Conservation (phyloP, 2,113 vertebrate genomes). For the Tragelaphus strepsiceros region DNA sequence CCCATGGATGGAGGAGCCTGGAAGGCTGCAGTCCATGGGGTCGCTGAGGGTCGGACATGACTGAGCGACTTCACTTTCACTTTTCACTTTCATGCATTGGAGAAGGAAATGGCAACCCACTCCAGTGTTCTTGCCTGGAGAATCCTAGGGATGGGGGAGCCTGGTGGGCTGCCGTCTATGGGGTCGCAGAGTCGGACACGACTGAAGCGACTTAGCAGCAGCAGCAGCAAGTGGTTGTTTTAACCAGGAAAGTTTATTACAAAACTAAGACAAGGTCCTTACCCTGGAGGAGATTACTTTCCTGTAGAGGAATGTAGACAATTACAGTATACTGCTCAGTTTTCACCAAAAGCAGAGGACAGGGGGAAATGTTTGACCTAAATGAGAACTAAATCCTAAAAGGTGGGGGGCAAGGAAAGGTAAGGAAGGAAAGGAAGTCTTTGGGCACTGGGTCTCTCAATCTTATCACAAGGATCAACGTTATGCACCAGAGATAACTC, state of each 20-base stretch:
- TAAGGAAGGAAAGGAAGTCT: not conserved
- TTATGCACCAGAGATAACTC: not conserved
- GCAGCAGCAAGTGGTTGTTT: not conserved
- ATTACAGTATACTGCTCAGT: not conserved
- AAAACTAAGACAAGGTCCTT: not conserved
- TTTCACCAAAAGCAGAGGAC: not conserved
- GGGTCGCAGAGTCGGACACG: too few species aligned
- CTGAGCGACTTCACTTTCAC: too few species aligned
- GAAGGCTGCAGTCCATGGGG: too few species aligned
- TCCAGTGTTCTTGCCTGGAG: too few species aligned
- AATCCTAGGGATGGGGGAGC: too few species aligned
- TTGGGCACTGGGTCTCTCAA: not conserved
- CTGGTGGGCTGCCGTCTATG: too few species aligned
- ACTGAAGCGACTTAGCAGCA: too few species aligned
- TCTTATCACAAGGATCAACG: rapidly evolving
- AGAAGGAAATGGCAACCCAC: too few species aligned
- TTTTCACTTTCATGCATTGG: too few species aligned
- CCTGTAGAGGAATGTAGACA: not conserved
- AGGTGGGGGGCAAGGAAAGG: rapidly evolving
- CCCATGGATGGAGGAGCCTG: too few species aligned
- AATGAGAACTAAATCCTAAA: not conserved
- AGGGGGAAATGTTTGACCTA: not conserved
- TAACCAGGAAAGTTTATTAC: not conserved
- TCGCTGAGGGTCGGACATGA: too few species aligned
- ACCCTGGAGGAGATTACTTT: not conserved